phyloP scores from a whole-genome alignment of 2,888 invertebrate species.

The Lepeophtheirus nordmannii region DNA sequence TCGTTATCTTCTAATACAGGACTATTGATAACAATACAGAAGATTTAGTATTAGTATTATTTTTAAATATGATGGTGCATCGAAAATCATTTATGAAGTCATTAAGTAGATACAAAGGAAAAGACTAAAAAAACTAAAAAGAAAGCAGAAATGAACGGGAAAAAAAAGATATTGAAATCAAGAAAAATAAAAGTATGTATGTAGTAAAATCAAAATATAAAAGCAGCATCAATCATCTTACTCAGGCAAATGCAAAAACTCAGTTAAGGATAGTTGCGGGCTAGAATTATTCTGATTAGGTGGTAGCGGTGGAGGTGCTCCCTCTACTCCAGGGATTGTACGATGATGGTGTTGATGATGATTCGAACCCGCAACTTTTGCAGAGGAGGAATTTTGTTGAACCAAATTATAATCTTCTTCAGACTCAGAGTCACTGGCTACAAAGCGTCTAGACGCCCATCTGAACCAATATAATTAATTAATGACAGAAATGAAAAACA shows the following conservation, averaged over 20 bases:
- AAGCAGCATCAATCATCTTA: neutral
- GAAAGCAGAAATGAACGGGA: neutral
- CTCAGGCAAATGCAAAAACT: slow-evolving; percentile 21
- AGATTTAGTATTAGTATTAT: neutral
- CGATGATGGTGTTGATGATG: slow-evolving; percentile 7
- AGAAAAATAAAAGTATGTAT: too few species aligned
- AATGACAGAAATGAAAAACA: neutral
- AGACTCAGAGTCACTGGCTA: slow-evolving; percentile 6
- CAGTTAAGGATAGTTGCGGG: slow-evolving; percentile 23
- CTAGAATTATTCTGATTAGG: neutral
- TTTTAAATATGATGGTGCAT: neutral
- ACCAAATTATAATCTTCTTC: neutral
- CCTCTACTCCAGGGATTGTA: neutral
- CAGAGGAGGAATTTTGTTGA: neutral
- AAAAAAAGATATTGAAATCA: neutral
- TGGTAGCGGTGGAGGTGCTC: neutral
- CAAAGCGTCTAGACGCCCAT: neutral
- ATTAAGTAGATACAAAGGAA: neutral
- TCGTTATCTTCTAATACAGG: slow-evolving; percentile 20
- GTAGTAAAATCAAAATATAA: neutral
- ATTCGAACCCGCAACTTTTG: neutral
- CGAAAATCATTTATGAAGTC: neutral
- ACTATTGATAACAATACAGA: neutral
- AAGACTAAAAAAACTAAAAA: neutral
- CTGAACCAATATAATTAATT: neutral